Evolutionary conservation across 1,140 invertebrate genomes (phyloP).

Genomic region (fruit fly (Drosophila melanogaster)): Release_6_plus_ISO1_MT NT_033779.5:14003001-14003500

Average conservation of each 20-base stretch:
- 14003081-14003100: slow-evolving; percentile 36
- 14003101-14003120: slow-evolving; percentile 18
- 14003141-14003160: slow-evolving; percentile 79
- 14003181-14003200: slow-evolving; percentile 14
- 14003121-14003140: slow-evolving; percentile 57
- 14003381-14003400: slow-evolving; percentile 59
- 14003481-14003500: slow-evolving; percentile 19
- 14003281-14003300: slow-evolving; percentile 57
- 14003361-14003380: slow-evolving; percentile 81
- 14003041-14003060: slow-evolving; percentile 63
- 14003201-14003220: slow-evolving; percentile 4
- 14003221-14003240: not conserved
- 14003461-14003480: slow-evolving; percentile 9
- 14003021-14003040: slow-evolving; percentile 81
- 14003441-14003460: slow-evolving; percentile 36
- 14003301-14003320: slow-evolving; percentile 57
- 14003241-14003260: slow-evolving; percentile 1
- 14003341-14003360: slow-evolving; percentile 58
- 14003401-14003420: slow-evolving; percentile 8
- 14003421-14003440: slow-evolving; percentile 49
- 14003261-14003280: slow-evolving; percentile 65
- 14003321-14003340: slow-evolving; percentile 44
- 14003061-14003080: slow-evolving; percentile 63
- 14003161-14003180: slow-evolving; percentile 60
- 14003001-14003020: slow-evolving; percentile 80